These are phyloP conservation scores for Gopherus flavomarginatus DNA, from an alignment of 2,113 vertebrate genomes.

Conservation along the genomic window DNA sequence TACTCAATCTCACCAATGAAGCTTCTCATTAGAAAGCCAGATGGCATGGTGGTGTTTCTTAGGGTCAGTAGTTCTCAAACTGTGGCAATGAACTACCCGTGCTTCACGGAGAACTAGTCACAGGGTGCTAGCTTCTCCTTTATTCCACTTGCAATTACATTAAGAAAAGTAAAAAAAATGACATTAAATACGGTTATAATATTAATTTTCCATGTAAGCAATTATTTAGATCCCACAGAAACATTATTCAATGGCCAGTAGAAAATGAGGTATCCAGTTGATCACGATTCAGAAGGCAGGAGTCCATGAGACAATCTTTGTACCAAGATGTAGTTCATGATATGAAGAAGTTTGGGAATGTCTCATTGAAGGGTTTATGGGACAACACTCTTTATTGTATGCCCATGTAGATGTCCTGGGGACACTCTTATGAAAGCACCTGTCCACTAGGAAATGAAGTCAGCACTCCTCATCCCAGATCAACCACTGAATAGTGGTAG, in stretches of 20 bases:
- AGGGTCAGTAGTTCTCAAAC: background rate
- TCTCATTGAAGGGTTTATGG: background rate
- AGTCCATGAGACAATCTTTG: background rate
- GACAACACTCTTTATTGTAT: constrained; percentile 36
- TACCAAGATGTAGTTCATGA: background rate
- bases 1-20: background rate
- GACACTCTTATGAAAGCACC: constrained; percentile 25
- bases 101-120: background rate
- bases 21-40: background rate
- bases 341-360: constrained; percentile 10
- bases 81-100: too few relatives aligned
- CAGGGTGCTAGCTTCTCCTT: background rate
- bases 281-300: background rate
- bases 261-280: background rate
- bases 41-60: background rate
- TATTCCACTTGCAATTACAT: background rate
- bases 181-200: background rate
- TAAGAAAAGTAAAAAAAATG: constrained; percentile 7
- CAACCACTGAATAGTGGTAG: constrained; percentile 13
- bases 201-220: constrained; percentile 9
- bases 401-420: background rate
- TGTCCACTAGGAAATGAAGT: background rate
- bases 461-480: constrained; percentile 41
- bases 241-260: background rate
- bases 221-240: background rate